Conservation (phyloP, 1,140 invertebrate species). For the Drosophila parvula region DNA sequence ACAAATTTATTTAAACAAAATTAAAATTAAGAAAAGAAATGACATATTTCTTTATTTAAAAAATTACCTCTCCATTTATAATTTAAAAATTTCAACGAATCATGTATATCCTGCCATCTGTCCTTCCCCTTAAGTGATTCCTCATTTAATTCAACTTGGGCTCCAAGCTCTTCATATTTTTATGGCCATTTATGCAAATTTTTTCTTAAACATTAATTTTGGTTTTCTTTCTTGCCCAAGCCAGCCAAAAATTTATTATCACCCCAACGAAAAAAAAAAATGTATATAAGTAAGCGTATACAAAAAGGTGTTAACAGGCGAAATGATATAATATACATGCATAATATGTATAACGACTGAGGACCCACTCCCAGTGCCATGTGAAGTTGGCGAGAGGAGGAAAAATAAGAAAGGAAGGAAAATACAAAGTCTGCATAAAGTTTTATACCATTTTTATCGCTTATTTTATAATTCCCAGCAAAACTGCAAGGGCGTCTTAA, state of each 20-base stretch:
- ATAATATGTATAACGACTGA: constrained; percentile 51
- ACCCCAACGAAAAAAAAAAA: constrained; percentile 16
- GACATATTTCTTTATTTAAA: no score
- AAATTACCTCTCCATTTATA: no score
- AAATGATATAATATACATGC: constrained; percentile 69
- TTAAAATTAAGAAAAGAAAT: no score
- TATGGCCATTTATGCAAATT: constrained; percentile 48
- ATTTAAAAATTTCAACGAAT: background rate
- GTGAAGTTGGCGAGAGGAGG: background rate
- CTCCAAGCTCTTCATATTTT: constrained; percentile 33
- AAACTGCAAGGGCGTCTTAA: constrained; percentile 75
- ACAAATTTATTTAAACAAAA: no score
- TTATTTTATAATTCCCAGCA: constrained; percentile 79
- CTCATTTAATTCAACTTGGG: constrained; percentile 39
- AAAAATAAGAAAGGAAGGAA: constrained; percentile 15
- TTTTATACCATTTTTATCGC: constrained; percentile 80
- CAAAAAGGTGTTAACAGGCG: constrained; percentile 78
- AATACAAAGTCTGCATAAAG: constrained; percentile 67
- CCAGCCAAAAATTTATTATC: constrained; percentile 65
- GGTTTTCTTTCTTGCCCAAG: constrained; percentile 6
- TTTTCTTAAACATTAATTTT: constrained; percentile 53
- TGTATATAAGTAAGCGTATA: constrained; percentile 40
- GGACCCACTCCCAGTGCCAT: constrained; percentile 20
- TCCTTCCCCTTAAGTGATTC: constrained; percentile 10
- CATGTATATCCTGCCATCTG: background rate